Evolutionary conservation across 2,888 invertebrate genomes (phyloP).

Genomic region (Drosophila affinis): DNA sequence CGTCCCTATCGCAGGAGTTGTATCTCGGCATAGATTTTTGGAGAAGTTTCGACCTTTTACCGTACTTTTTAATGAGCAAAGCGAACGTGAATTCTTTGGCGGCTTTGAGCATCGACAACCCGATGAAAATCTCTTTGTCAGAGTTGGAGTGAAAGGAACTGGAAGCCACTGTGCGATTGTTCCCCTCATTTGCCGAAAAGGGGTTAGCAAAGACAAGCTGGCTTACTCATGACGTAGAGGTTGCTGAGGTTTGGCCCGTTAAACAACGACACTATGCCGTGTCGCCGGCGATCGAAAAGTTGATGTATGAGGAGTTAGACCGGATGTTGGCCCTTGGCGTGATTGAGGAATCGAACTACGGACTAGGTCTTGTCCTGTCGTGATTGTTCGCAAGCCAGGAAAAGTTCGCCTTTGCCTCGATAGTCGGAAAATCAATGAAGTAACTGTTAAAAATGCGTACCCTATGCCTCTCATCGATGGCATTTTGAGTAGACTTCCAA

Average conservation of each 20-base stretch:
- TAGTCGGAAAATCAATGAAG: slow-evolving; percentile 36
- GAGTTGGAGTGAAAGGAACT: not conserved
- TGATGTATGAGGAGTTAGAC: slow-evolving; percentile 60
- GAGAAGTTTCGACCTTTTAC: not conserved
- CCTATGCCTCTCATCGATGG: slow-evolving; percentile 19
- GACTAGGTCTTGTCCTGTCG: slow-evolving; percentile 70
- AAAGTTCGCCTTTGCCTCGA: slow-evolving; percentile 65
- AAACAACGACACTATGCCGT: not conserved
- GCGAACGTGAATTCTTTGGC: too few species aligned
- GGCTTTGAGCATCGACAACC: not conserved
- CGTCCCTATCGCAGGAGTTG: not conserved
- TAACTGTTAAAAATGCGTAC: too few species aligned
- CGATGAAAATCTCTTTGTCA: not conserved
- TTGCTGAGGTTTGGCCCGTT: not conserved
- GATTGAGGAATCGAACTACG: slow-evolving; percentile 63
- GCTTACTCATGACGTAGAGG: not conserved
- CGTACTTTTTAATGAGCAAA: not conserved
- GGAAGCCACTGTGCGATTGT: not conserved
- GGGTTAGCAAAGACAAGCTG: not conserved
- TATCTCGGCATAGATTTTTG: slow-evolving; percentile 4
- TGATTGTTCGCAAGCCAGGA: slow-evolving; percentile 61
- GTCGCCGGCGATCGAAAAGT: not conserved
- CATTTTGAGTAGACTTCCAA: slow-evolving; percentile 31
- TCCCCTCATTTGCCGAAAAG: slow-evolving; percentile 5
- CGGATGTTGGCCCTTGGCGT: slow-evolving; percentile 68